Evolutionary conservation across 2,113 vertebrate species (phyloP), one percentile per base, ranked within the genome.

Genomic region (Pachypanchax playfairii): DNA sequence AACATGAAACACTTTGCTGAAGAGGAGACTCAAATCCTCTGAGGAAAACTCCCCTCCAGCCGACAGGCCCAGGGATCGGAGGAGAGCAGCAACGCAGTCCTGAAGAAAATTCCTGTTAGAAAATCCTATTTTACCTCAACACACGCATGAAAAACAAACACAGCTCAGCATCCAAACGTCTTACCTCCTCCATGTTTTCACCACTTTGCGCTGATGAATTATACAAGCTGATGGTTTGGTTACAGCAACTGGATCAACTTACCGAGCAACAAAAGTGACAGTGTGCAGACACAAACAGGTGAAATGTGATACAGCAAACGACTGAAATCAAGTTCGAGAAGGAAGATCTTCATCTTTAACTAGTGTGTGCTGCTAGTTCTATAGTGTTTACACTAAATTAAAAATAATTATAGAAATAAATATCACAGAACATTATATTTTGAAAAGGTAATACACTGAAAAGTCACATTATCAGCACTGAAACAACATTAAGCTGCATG

Each of bases 141-240:
- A 25, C 6, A 52, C 6, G 58, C 25, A 48, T 2, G 2, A 13
- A 26, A 60, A 75, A 71, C 35, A 59, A 67, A 68, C 6, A 10
- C 59, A 8, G 21, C 4, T 26, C 35, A 28, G 41, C 35, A 14
- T 44, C 24, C 68, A 65, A 52, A 21, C 51, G 35, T 46, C 83
- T 78, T 80, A 89, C 85, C 79, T 76, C 65, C 65, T 88, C 79
- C 87, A 87, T 88, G 79, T 79, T 87, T 72, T 70, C 64, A 42
- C 61, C 31, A 24, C 53, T 14, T 51, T 21, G 33, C 25, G 28
- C 41, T 75, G 20, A 75, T 89, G 7, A 88, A 90, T 87, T 79
- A 89, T 87, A 78, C 75, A 90, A 39, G 26, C 4, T 49, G 41
- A 87, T 64, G 26, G 85, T 73, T 83, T 76, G 70, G 85, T 80